Conservation (phyloP, 1,140 invertebrate genomes). For the Nasonia giraulti region DNA sequence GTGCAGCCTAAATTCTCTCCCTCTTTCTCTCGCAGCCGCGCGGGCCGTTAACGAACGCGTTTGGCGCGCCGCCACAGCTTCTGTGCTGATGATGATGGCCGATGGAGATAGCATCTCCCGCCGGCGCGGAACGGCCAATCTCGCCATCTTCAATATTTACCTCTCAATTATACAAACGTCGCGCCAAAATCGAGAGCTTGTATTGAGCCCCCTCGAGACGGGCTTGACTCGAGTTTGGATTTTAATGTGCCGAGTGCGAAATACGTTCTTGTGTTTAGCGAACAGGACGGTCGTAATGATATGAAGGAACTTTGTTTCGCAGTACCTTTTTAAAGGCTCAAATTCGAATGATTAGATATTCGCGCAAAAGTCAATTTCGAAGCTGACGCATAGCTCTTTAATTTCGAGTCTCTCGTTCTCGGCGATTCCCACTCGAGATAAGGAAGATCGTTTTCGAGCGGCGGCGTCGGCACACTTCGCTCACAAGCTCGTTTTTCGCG, state of each 20-base stretch:
- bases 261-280: too few species aligned
- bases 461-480: too few species aligned
- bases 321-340: too few species aligned
- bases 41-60: background rate
- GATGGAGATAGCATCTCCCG: background rate
- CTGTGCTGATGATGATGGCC: background rate
- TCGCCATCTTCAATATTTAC: background rate
- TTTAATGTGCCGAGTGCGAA: too few species aligned
- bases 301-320: too few species aligned
- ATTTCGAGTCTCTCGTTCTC: background rate
- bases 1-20: background rate
- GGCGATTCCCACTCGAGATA: slow-evolving; percentile 13
- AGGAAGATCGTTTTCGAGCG: slow-evolving; percentile 29
- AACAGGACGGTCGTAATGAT: too few species aligned
- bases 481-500: too few species aligned
- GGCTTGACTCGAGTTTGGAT: too few species aligned
- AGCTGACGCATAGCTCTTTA: too few species aligned
- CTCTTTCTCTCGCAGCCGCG: background rate
- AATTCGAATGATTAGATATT: background rate
- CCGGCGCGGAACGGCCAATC: background rate
- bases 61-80: background rate
- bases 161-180: background rate
- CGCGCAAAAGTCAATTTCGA: background rate
- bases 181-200: background rate
- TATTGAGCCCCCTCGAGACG: background rate